Evolutionary conservation across 37 sponge, comb jelly and placozoan species (phyloP).

Genomic region (Agelas oroides): DNA sequence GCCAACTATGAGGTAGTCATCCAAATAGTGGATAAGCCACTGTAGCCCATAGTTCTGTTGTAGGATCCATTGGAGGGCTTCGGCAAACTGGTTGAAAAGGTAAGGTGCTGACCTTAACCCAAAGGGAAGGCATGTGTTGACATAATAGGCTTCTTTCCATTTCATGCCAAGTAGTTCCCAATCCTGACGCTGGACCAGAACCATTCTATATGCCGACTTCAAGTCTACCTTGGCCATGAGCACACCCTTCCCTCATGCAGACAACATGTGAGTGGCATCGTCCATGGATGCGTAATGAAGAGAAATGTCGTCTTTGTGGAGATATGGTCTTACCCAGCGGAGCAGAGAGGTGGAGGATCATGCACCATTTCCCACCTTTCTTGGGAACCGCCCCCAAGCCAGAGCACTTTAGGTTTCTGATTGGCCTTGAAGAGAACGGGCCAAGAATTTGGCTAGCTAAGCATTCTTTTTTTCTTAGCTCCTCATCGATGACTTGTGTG

Average conservation of each 20-base stretch:
- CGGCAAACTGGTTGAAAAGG: conserved; percentile 46
- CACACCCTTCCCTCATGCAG: conserved; percentile 7
- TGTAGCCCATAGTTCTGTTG: neutral
- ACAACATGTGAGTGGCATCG: conserved; percentile 15
- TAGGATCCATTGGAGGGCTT: neutral
- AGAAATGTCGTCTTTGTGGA: neutral
- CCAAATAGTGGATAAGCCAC: conserved; percentile 20
- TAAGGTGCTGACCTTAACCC: conserved; percentile 30
- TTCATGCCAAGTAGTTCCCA: conserved; percentile 41
- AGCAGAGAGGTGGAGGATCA: conserved; percentile 64
- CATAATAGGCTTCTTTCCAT: conserved; percentile 29
- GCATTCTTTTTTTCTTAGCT: neutral
- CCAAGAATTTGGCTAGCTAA: neutral
- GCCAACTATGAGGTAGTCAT: conserved; percentile 24
- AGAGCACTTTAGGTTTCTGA: neutral
- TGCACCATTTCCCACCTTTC: conserved; percentile 9
- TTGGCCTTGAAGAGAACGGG: neutral
- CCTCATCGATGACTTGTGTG: conserved; percentile 1
- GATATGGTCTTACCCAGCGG: conserved; percentile 4
- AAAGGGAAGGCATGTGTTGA: conserved; percentile 46
- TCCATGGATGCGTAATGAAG: conserved; percentile 6
- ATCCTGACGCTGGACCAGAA: too few species aligned
- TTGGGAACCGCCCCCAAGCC: neutral
- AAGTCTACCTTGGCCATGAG: conserved; percentile 45
- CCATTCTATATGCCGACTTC: too few species aligned